Evolutionary conservation across 2,797 vertebrate species (phyloP), one percentile per base, ranked within the genome.

Genomic region (Typhlichthys eigenmanni): DNA sequence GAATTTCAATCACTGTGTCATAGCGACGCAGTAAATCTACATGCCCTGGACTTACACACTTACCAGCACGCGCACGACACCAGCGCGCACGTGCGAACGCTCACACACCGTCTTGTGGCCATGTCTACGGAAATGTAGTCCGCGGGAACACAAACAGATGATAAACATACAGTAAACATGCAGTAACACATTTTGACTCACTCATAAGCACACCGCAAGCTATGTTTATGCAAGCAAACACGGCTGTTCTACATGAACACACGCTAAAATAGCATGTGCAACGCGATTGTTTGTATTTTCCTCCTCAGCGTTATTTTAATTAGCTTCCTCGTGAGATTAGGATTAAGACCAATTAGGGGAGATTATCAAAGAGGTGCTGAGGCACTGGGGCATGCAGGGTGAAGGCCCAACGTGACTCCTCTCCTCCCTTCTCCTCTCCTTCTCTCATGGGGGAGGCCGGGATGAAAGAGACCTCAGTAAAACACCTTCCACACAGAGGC

Each of bases 301-400:
- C 76, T 78, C 84, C 73, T 80, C 81, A 84, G 90, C 89, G 88
- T 91, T 87, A 82, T 85, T 90, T 91, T 92, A 92, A 93, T 93
- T 91, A 92, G 87, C 87, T 77, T 78, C 78, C 90, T 91, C 89
- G 53, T 72, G 90, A 90, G 92, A 90, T 77, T 62, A 73, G 66
- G 53, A 84, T 82, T 89, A 84, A 77, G 82, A 88, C 89, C 90
- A 91, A 90, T 93, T 92, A 92, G 78, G 63, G 69, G 69, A 84
- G 76, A 83, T 89, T 90, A 90, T 91, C 91, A 93, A 93, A 92
- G 90, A 68, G 57, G 84, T 84, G 79, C 85, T 81, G 83, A 66
- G 82, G 79, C 19, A 19, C 19, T 19, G 19, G 19, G 2, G 19
- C 19, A 19, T 55, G 84, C 51, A 78, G 85, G 83, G 84, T 82